A percentile compares a stretch with the other conserved stretches of the same genome.
These are phyloP conservation scores for Pogoniulus pusillus DNA, from an alignment of 2,797 vertebrate species.

Conservation along the genomic window DNA sequence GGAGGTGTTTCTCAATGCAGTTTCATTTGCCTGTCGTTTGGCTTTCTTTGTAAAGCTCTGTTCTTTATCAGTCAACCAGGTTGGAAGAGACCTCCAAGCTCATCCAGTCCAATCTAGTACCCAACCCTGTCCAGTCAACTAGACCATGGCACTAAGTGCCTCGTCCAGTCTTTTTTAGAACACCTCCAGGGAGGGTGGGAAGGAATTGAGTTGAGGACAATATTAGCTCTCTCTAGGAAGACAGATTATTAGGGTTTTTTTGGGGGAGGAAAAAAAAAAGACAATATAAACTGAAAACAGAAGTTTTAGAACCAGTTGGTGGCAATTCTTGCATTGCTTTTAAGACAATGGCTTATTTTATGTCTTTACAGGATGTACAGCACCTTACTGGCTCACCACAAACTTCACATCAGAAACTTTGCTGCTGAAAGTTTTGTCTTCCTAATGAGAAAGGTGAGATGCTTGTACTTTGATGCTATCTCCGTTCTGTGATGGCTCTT, in stretches of 20 bases:
- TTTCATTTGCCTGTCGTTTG: background rate
- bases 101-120: too few species aligned
- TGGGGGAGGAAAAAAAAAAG: background rate
- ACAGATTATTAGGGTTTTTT: background rate
- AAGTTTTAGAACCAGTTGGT: background rate
- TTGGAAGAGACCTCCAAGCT: too few species aligned
- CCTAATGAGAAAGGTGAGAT: conserved; percentile 94
- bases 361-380: conserved; percentile 88
- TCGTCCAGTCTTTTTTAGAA: too few species aligned
- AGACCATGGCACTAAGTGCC: too few species aligned
- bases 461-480: background rate
- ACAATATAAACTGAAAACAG: background rate
- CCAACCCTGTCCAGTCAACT: too few species aligned
- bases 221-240: background rate
- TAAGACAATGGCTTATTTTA: background rate
- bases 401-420: conserved; percentile 94
- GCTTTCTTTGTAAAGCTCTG: background rate
- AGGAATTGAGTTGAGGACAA: background rate
- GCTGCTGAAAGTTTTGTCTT: conserved; percentile 98
- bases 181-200: background rate
- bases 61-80: too few species aligned
- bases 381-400: conserved; percentile 90
- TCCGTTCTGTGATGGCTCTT: background rate
- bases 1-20: background rate
- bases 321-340: background rate